Base-by-base conservation (phyloP, 37 sponge, comb jelly and placozoan genomes). In the Hormiphora californensis region DNA sequence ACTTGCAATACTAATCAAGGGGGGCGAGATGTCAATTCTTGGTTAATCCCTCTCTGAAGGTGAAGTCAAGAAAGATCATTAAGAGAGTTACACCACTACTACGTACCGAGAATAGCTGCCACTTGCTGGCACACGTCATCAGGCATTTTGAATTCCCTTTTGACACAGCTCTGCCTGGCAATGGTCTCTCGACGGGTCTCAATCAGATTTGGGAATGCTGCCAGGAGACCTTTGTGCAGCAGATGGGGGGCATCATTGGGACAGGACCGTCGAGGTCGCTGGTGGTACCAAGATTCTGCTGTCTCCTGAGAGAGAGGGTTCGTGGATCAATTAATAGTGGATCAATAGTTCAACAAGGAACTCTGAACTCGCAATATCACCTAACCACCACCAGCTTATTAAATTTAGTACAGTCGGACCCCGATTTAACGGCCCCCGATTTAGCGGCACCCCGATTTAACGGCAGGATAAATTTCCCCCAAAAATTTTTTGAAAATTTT, bases 71-170 rank as follows among this genome's bases (percentile, higher is more conserved):
- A 17, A 65, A 28, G 22, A 57, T 57, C 7, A 17, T 15, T 17
- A 49, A 49, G 9, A 49, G 15, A 49, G 9, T 17, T 49, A 49
- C 9, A 15, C n/a, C n/a, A 12, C 61, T 36, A 39, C 4, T 19
- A 65, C 67, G 5, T 65, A 65, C 67, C 67, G 3, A 65, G 67
- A 17, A 65, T 65, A 65, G 67, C 67, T 7, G 67, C 67, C 15
- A 65, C 67, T 65, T 65, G 67, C 67, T 65, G 67, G 37, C 67
- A 65, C 67, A 65, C 67, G 17, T 65, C 67, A 32, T 65, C 67
- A 3, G 67, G 67, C 67, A 65, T 65, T 38, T 65, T 65, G 67
- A 65, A 65, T 38, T 65, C 67, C 28, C 67, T 65, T 38, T 65
- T 65, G 67, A 65, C 67, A 65, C 67, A 65, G 37, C 67, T 65